Percentiles rank a stretch among this genome's conserved stretches.
Evolutionary conservation across 2,113 vertebrate species (phyloP).

Genomic region (Chaetura pelagica): DNA sequence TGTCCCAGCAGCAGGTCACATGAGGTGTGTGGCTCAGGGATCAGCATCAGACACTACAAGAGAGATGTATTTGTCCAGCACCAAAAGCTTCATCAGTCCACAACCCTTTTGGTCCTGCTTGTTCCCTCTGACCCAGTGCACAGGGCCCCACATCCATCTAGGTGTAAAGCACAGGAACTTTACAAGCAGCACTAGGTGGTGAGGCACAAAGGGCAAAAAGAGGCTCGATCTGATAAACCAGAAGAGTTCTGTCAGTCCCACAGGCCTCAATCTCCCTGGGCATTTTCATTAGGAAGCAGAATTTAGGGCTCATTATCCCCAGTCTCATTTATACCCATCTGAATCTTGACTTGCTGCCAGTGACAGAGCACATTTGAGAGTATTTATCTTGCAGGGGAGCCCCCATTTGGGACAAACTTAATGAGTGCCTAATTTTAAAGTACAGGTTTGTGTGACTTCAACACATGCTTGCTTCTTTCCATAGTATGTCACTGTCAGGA

Average conservation of each 20-base stretch:
- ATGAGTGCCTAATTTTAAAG: background rate
- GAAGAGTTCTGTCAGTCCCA: background rate
- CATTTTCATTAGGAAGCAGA: background rate
- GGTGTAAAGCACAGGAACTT: background rate
- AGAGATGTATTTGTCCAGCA: background rate
- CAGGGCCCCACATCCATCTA: rapidly evolving
- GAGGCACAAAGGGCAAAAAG: background rate
- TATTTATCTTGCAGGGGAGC: background rate
- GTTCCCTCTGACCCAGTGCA: rapidly evolving
- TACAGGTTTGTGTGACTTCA: background rate
- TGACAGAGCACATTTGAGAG: background rate
- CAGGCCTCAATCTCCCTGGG: background rate
- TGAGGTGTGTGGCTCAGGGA: background rate
- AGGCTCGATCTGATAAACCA: background rate
- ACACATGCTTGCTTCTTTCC: background rate
- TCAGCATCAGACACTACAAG: background rate
- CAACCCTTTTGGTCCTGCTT: background rate
- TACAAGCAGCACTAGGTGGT: background rate
- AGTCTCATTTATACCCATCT: background rate
- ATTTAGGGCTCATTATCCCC: background rate
- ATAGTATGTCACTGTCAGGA: background rate
- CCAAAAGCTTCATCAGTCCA: background rate
- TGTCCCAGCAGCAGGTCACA: background rate
- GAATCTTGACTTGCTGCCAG: background rate
- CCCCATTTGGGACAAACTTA: background rate